Base-by-base conservation (phyloP, 2,113 vertebrate species). In the Cairina moschata region DNA sequence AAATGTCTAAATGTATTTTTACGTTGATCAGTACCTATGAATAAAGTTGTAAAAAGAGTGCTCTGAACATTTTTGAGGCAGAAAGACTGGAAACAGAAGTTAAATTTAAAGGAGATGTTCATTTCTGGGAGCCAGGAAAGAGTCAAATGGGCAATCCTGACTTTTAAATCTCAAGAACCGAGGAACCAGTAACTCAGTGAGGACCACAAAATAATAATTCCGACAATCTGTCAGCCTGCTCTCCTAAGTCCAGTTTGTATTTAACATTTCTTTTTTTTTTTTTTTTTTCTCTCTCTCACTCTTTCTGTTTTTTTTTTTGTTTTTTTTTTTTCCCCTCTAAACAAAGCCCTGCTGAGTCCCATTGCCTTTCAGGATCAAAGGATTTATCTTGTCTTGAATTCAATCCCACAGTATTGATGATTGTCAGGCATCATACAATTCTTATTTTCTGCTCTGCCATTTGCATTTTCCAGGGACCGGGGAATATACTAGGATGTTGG, bases 401-500 rank as follows among this genome's bases (percentile, higher is more conserved):
- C 36, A 40, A 63, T 36, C 4, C 1, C 4, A 4, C 3, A 48
- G 1, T 10, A 42, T 2, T 28, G 6, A 65, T n/a, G 5, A 59
- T 28, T 80, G 63, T 60, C 0, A 46, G 31, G 5, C 7, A 13
- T 48, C 86, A 55, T 7, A 32, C 2, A 56, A 12, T 31, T 69
- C 22, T 62, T 6, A 29, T 56, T 54, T 81, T 75, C 20, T 60
- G 4, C 3, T 75, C 3, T 80, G 6, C 7, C 3, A 17, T 83
- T 92, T 91, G 20, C 8, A 10, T 75, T 83, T 96, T 63, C 28
- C 8, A 75, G 5, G 1, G 40, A 31, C 9, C 71, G 4, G 1
- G 6, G 26, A 46, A 60, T 26, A 22, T 17, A 60, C 10, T 71
- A 73, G 8, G 26, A 44, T 82, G 54, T 40, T 71, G 40, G 2